Conservation (phyloP, 2,888 invertebrate species). For the Pecten maximus region DNA sequence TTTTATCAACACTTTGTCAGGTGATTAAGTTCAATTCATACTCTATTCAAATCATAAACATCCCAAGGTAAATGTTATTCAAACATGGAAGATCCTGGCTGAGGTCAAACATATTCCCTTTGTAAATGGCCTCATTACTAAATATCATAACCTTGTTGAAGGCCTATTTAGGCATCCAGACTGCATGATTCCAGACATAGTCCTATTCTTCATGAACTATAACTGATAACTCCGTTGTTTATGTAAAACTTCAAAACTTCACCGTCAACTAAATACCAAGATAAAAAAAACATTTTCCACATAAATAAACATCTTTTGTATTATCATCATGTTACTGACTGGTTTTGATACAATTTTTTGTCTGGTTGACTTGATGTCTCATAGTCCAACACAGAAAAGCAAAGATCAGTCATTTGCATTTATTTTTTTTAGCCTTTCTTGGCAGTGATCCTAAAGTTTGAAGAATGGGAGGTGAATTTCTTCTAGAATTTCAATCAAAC, state of each 20-base stretch:
- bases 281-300: not conserved
- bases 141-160: too few relatives aligned
- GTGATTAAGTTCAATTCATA: not conserved
- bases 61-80: not conserved
- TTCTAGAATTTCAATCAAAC: constrained; percentile 15
- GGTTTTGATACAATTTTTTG: not conserved
- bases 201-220: not conserved
- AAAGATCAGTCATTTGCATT: not conserved
- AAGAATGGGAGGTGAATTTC: constrained; percentile 13
- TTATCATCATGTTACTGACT: not conserved
- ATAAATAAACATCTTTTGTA: not conserved
- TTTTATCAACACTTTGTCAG: not conserved
- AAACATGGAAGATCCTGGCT: not conserved
- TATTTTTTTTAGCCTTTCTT: not conserved
- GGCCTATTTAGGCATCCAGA: not conserved
- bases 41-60: not conserved
- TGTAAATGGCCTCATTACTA: not conserved
- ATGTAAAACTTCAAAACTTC: not conserved
- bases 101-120: not conserved
- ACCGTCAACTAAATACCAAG: not conserved
- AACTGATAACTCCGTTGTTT: not conserved
- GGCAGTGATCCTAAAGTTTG: not conserved
- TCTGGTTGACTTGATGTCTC: not conserved
- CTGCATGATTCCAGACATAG: not conserved
- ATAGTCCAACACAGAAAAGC: not conserved